Percentiles rank a stretch among this genome's conserved stretches.
Conservation (phyloP, 2,797 vertebrate species). For the Distichodus sexfasciatus region DNA sequence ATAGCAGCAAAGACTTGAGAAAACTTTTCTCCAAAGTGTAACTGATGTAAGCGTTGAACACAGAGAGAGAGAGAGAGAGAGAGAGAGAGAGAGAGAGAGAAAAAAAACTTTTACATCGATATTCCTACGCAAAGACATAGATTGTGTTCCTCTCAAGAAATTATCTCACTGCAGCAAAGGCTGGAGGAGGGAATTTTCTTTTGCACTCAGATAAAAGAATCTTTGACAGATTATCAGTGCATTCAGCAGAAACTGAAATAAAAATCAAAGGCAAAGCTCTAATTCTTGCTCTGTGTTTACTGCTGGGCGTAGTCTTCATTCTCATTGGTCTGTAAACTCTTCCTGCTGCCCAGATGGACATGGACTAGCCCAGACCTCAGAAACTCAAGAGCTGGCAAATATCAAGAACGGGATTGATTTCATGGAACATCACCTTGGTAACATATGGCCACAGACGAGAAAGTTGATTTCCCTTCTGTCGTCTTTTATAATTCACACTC, state of each 20-base stretch:
- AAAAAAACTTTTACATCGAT: not conserved
- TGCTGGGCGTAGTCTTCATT: constrained; percentile 36
- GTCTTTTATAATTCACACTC: constrained; percentile 39
- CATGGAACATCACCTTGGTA: constrained; percentile 72
- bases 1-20: not conserved
- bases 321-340: constrained; percentile 51
- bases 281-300: constrained; percentile 1
- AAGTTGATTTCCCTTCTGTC: constrained; percentile 67
- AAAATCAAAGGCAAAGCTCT: not conserved
- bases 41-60: not conserved
- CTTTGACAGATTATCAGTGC: not conserved
- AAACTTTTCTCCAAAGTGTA: not conserved
- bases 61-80: too few species aligned
- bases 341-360: constrained; percentile 63
- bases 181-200: not conserved
- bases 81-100: too few species aligned
- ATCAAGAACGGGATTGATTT: constrained; percentile 66
- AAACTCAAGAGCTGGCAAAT: constrained; percentile 64
- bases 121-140: not conserved
- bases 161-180: not conserved
- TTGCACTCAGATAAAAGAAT: not conserved
- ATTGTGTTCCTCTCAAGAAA: too few species aligned
- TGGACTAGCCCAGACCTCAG: constrained; percentile 49
- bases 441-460: constrained; percentile 68
- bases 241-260: not conserved